A percentile compares a stretch with the other conserved stretches of the same genome.
Evolutionary conservation across 2,113 vertebrate species (phyloP).

Genomic region (Daubentonia madagascariensis): DNA sequence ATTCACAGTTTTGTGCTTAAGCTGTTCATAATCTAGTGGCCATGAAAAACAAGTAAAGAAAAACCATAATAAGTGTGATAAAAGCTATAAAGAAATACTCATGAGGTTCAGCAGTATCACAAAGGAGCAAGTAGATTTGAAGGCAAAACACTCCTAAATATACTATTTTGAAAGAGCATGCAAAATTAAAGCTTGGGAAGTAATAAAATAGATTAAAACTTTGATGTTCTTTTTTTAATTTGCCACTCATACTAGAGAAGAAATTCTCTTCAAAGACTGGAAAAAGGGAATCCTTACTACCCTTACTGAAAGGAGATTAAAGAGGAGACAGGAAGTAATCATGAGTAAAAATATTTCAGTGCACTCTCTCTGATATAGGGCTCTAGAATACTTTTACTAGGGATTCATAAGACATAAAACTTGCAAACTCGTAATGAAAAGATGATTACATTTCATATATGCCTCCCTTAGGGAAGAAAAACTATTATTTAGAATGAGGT

Average conservation of each 20-base stretch:
- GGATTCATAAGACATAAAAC: constrained; percentile 60
- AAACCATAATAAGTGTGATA: background rate
- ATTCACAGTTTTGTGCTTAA: background rate
- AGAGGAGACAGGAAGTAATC: background rate
- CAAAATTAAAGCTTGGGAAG: background rate
- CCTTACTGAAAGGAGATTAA: background rate
- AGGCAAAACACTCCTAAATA: background rate
- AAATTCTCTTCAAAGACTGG: background rate
- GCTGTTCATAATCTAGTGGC: background rate
- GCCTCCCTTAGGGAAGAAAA: constrained; percentile 60
- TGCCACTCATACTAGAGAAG: background rate
- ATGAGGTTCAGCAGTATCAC: accelerated
- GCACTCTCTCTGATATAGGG: background rate
- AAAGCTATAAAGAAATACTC: background rate
- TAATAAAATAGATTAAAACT: background rate
- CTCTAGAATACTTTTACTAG: constrained; percentile 23
- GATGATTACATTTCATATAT: constrained; percentile 64
- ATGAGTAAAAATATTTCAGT: background rate
- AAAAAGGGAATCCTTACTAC: background rate
- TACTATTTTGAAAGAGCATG: background rate
- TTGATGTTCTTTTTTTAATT: background rate
- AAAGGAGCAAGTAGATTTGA: background rate
- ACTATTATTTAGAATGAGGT: constrained; percentile 50
- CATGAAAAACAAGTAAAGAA: background rate
- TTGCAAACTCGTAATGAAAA: constrained; percentile 63